These are phyloP conservation scores for honey bee (Apis mellifera) DNA, from an alignment of 1,140 invertebrate species.

Conservation along the genomic window Amel_HAv3.1 CM009941.2:3573501-3574000, in stretches of 20 bases:
- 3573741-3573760: conserved; percentile 4
- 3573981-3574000: too few relatives aligned
- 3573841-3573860: neutral
- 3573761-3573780: neutral
- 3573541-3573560: conserved; percentile 19
- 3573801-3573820: neutral
- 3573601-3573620: neutral
- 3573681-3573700: neutral
- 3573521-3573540: neutral
- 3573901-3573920: too few relatives aligned
- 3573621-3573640: neutral
- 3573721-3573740: neutral
- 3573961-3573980: too few relatives aligned
- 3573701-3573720: neutral
- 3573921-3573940: too few relatives aligned
- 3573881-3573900: neutral
- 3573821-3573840: neutral
- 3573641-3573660: too few relatives aligned
- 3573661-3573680: too few relatives aligned
- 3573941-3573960: too few relatives aligned
- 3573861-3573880: neutral
- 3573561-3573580: conserved; percentile 14
- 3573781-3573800: neutral
- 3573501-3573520: neutral
- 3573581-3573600: neutral